Conservation (phyloP, 2,888 invertebrate species). For the Megastigmus dorsalis region DNA sequence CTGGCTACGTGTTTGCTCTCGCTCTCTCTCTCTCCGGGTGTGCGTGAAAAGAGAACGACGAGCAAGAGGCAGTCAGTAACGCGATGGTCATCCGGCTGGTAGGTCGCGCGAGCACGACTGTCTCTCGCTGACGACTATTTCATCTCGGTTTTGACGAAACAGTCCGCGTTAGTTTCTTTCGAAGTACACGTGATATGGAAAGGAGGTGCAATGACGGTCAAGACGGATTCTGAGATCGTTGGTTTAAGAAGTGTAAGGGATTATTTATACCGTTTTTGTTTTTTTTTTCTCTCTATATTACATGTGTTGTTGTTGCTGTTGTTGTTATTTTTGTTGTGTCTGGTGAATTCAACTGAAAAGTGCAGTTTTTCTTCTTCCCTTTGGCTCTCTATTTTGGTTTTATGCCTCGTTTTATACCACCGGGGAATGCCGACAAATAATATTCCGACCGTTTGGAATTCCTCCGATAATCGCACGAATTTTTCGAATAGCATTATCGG, state of each 20-base stretch:
- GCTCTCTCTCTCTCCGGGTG: too few species aligned
- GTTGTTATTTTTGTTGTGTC: not conserved
- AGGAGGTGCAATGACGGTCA: constrained; percentile 15
- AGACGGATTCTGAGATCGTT: constrained; percentile 29
- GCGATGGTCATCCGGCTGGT: constrained; percentile 71
- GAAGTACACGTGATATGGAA: constrained; percentile 9
- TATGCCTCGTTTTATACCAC: too few species aligned
- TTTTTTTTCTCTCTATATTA: not conserved
- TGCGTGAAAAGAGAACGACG: constrained; percentile 46
- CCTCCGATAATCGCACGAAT: constrained; percentile 15
- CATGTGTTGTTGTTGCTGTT: not conserved
- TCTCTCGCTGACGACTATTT: not conserved
- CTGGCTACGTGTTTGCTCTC: too few species aligned
- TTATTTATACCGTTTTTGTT: too few species aligned
- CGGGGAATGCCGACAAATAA: not conserved
- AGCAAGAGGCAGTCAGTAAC: constrained; percentile 64
- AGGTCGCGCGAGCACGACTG: constrained; percentile 59
- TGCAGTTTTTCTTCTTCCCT: too few species aligned
- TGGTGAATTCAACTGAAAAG: not conserved
- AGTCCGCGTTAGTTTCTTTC: not conserved
- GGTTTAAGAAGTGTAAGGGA: constrained; percentile 42
- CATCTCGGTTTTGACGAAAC: constrained; percentile 14
- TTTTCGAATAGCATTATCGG: constrained; percentile 22
- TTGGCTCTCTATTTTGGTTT: too few species aligned
- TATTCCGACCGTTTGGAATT: not conserved